Evolutionary conservation across 2,888 invertebrate genomes (phyloP).

Genomic region (Shargacucullia verbasci): DNA sequence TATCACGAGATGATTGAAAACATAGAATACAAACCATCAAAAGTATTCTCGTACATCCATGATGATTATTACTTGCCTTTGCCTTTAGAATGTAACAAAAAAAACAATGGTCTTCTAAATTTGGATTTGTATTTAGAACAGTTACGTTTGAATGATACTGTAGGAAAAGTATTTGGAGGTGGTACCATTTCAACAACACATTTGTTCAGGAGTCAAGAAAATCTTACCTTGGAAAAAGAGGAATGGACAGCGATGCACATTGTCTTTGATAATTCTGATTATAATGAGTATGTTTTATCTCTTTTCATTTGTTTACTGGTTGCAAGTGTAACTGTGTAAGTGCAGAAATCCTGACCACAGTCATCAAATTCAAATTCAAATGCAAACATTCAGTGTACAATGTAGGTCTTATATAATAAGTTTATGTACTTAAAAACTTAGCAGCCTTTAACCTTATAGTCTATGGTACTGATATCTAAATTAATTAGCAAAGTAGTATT

Average conservation of each 20-base stretch:
- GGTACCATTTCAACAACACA: constrained; percentile 68
- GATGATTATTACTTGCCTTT: constrained; percentile 86
- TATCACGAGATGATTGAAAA: constrained; percentile 73
- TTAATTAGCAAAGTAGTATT: no score
- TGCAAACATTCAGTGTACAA: no score
- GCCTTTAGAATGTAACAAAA: constrained; percentile 64
- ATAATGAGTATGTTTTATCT: constrained; percentile 79
- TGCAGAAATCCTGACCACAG: no score
- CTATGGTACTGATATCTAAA: no score
- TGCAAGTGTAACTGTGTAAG: no score
- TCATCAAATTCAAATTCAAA: no score
- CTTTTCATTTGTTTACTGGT: not conserved
- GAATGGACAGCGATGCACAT: constrained; percentile 81
- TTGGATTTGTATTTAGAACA: constrained; percentile 65
- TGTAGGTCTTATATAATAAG: no score
- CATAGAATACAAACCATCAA: constrained; percentile 68
- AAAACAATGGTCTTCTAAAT: constrained; percentile 46
- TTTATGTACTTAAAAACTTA: no score
- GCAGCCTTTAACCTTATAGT: no score
- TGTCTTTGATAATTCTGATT: constrained; percentile 78
- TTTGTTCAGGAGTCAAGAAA: constrained; percentile 75
- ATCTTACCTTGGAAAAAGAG: constrained; percentile 60
- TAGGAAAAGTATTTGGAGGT: constrained; percentile 57
- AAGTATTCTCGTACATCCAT: constrained; percentile 89
- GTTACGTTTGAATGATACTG: constrained; percentile 63